These are phyloP conservation scores for Cydia amplana DNA, from an alignment of 1,140 invertebrate genomes.

Conservation along the genomic window DNA sequence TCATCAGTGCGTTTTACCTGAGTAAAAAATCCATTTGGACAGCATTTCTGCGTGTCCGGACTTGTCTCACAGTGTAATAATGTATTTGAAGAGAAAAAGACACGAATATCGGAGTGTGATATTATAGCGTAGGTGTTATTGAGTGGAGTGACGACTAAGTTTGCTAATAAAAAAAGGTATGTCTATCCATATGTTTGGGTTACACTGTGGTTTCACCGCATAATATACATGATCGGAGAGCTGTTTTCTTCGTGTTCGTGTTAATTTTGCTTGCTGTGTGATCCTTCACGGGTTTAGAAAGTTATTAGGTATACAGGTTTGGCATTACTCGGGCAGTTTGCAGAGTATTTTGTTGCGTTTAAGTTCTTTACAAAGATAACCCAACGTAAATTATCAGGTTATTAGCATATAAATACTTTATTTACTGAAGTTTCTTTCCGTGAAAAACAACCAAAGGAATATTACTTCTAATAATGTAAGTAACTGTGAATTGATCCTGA, in stretches of 20 bases:
- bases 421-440: conserved; percentile 11
- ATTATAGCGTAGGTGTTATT: conserved; percentile 73
- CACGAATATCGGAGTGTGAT: conserved; percentile 74
- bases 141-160: conserved; percentile 62
- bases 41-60: conserved; percentile 62
- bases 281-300: conserved; percentile 26
- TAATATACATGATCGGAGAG: conserved; percentile 3
- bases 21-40: conserved; percentile 58
- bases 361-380: neutral
- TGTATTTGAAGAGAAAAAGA: conserved; percentile 78
- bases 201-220: conserved; percentile 24
- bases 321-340: conserved; percentile 7
- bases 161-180: conserved; percentile 64
- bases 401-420: conserved; percentile 8
- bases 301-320: conserved; percentile 17
- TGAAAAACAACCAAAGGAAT: neutral
- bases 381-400: neutral
- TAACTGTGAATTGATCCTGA: neutral
- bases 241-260: conserved; percentile 18
- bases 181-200: conserved; percentile 51
- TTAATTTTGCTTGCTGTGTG: conserved; percentile 13
- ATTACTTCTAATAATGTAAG: neutral
- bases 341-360: conserved; percentile 3
- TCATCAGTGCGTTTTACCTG: conserved; percentile 41
- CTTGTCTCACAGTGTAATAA: conserved; percentile 72